Evolutionary conservation across 2,113 vertebrate species (phyloP), one percentile per base, ranked within the genome.

Genomic region (Hemiscyllium ocellatum): DNA sequence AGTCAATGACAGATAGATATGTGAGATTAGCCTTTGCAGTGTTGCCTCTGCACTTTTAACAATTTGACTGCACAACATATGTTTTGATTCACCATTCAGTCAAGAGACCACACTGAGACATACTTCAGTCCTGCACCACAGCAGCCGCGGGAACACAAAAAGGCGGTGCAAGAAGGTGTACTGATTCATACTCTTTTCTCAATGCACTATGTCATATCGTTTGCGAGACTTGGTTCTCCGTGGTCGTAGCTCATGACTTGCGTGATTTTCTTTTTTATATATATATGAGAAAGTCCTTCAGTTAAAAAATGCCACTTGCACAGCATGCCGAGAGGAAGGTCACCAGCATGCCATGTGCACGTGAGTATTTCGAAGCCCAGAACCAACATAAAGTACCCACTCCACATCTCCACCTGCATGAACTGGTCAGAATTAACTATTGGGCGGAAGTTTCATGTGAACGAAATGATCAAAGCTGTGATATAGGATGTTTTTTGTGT

Each of bases 401-500:
- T 96, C 97, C 96, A 97, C 97, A 96, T 97, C 97, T 97, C 97
- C 97, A 98, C 98, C 98, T 99, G 98, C 98, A 99, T 99, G 98
- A 98, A 98, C 98, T 97, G 98, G 98, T 98, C 97, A 97, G 97
- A 97, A 97, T 97, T 97, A 97, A 97, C 97, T 96, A 97, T 97
- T 96, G 97, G 97, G 97, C 97, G 97, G 97, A 98, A 97, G 96
- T 97, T 96, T 97, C 97, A 98, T 98, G 98, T 97, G 97, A 98
- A 95, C 94, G 52, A 97, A 98, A 98, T 98, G 98, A 98, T 98
- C 98, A 98, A 98, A 97, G 97, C 98, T 98, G 98, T 99, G 98
- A 98, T 98, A 98, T 99, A 98, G 98, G 98, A 98, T 99, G 98
- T 99, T 99, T 95, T 72, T 98, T 98, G 98, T 99, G 98, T 99